Evolutionary conservation across 2,797 vertebrate species (phyloP).

Genomic region (Sebastolobus altivelis): DNA sequence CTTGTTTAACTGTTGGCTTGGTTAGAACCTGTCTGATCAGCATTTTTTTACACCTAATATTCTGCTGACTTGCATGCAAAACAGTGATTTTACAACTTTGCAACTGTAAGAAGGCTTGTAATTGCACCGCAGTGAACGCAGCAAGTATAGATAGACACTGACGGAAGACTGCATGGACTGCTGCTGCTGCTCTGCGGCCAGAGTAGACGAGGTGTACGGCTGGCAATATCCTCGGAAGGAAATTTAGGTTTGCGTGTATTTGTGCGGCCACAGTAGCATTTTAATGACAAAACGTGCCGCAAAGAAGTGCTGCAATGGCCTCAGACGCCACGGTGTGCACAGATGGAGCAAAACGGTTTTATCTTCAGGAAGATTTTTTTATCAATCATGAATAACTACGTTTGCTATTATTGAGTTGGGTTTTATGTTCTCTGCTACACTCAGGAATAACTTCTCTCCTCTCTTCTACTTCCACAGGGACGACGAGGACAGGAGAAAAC

Average conservation of each 20-base stretch:
- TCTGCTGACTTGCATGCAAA: background rate
- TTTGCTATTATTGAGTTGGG: background rate
- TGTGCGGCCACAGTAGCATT: background rate
- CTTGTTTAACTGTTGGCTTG: background rate
- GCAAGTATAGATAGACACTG: background rate
- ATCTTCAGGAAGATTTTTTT: background rate
- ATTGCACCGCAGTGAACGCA: background rate
- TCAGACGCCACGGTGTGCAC: background rate
- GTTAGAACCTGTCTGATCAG: background rate
- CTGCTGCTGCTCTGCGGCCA: background rate
- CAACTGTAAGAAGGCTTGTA: background rate
- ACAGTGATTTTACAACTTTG: background rate
- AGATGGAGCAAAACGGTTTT: background rate
- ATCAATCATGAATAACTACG: background rate
- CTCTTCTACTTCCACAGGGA: conserved; percentile 47
- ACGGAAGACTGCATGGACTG: background rate
- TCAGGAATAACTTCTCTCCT: conserved; percentile 12
- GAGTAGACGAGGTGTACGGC: background rate
- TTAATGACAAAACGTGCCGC: background rate
- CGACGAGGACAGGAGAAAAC: conserved; percentile 37
- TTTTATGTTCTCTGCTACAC: background rate
- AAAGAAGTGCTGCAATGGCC: background rate
- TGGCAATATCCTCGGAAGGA: background rate
- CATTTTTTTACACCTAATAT: background rate
- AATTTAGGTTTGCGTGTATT: background rate